Evolutionary conservation across 2,113 vertebrate genomes (phyloP).

Genomic region (Anoura caudifer): DNA sequence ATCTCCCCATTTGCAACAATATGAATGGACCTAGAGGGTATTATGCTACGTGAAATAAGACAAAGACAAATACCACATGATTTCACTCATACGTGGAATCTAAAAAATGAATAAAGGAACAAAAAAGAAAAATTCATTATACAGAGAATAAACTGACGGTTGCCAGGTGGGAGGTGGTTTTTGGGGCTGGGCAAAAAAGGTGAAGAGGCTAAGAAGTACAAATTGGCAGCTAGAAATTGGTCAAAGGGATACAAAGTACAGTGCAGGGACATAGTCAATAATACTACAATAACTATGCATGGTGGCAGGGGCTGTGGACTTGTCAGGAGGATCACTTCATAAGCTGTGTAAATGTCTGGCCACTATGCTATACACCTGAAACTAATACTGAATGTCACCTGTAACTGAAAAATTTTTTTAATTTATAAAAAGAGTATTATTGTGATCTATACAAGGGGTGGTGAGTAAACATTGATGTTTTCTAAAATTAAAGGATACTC

Average conservation of each 20-base stretch:
- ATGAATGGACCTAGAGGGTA: neutral
- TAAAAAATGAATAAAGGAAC: neutral
- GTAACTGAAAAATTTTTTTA: neutral
- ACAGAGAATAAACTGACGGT: neutral
- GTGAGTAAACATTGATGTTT: constrained; percentile 31
- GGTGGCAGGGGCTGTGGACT: neutral
- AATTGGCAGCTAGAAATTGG: neutral
- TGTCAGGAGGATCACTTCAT: neutral
- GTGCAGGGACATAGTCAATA: neutral
- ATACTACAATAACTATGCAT: neutral
- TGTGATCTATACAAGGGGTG: neutral
- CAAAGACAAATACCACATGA: neutral
- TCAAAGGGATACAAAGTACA: neutral
- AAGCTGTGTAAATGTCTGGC: neutral
- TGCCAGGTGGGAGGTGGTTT: neutral
- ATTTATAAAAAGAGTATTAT: neutral
- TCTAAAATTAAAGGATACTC: constrained; percentile 21
- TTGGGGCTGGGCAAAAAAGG: neutral
- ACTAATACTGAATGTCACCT: neutral
- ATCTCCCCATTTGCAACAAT: neutral
- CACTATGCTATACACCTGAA: neutral
- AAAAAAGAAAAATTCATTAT: neutral
- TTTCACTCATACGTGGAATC: neutral
- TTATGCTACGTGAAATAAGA: neutral
- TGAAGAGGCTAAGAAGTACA: neutral